Conservation (phyloP, 2,888 invertebrate species). For the Trisateles emortualis region DNA sequence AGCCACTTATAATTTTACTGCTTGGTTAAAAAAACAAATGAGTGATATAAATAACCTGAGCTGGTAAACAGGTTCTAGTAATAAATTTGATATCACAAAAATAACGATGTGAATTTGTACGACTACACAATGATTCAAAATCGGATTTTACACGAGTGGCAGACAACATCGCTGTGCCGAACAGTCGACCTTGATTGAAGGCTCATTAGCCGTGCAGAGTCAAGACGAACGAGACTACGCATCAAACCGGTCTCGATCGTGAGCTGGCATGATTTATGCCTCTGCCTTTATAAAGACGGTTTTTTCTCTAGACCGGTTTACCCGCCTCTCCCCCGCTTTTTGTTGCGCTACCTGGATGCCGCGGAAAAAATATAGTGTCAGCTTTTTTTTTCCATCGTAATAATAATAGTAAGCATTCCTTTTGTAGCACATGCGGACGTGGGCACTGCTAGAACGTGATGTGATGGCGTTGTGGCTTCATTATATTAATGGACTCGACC, state of each 20-base stretch:
- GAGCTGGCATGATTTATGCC: conserved; percentile 84
- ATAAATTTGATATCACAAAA: conserved; percentile 11
- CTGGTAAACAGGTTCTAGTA: conserved; percentile 21
- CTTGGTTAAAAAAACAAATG: conserved; percentile 8
- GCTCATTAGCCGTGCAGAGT: conserved; percentile 76
- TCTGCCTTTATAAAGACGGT: conserved; percentile 71
- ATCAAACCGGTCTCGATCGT: conserved; percentile 75
- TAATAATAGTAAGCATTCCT: conserved; percentile 85
- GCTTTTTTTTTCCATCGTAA: conserved; percentile 76
- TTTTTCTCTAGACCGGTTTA: conserved; percentile 75
- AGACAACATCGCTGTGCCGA: conserved; percentile 60
- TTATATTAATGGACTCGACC: conserved; percentile 83
- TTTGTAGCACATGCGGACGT: conserved; percentile 83
- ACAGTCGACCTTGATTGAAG: conserved; percentile 83
- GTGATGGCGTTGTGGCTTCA: conserved; percentile 80
- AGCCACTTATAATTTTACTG: conserved; percentile 18
- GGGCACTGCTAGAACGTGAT: conserved; percentile 77
- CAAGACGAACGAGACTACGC: conserved; percentile 65
- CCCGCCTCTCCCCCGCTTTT: conserved; percentile 68
- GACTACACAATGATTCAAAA: conserved; percentile 47
- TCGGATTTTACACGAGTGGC: conserved; percentile 64
- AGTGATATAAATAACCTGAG: conserved; percentile 16
- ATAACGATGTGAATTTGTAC: conserved; percentile 12
- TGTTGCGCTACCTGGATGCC: conserved; percentile 82
- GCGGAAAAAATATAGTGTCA: conserved; percentile 78